A percentile compares a stretch with the other conserved stretches of the same genome.
Evolutionary conservation across 2,797 vertebrate genomes (phyloP).

Genomic region (Crocidura indochinensis): DNA sequence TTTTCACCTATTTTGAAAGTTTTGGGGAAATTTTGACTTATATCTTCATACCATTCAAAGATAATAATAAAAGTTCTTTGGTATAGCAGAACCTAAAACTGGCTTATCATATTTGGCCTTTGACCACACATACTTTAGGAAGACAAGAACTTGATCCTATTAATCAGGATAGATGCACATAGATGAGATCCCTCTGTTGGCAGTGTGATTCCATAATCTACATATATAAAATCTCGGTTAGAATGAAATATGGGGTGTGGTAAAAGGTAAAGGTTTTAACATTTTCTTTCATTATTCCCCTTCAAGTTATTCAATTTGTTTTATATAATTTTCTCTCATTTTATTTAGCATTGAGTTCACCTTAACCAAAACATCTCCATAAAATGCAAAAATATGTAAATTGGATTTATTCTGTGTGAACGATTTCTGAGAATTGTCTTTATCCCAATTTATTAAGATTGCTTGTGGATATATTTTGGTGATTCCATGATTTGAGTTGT

Average conservation of each 20-base stretch:
- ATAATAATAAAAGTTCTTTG: not conserved
- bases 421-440: not conserved
- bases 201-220: not conserved
- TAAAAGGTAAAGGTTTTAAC: not conserved
- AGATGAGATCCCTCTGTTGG: not conserved
- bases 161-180: accelerated
- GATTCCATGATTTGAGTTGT: not conserved
- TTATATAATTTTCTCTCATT: not conserved
- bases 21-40: not conserved
- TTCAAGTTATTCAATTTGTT: not conserved
- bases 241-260: not conserved
- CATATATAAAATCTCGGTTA: not conserved
- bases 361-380: not conserved
- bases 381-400: not conserved
- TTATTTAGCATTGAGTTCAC: not conserved
- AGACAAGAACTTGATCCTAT: not conserved
- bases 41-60: accelerated
- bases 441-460: not conserved
- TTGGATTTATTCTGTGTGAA: not conserved
- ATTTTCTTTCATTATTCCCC: not conserved
- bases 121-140: not conserved
- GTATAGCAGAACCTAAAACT: not conserved
- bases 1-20: not conserved
- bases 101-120: not conserved
- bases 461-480: slow-evolving; percentile 36